Evolutionary conservation across 2,113 vertebrate genomes (phyloP), one percentile per base, ranked within the genome.

Genomic region (Gopherus flavomarginatus): DNA sequence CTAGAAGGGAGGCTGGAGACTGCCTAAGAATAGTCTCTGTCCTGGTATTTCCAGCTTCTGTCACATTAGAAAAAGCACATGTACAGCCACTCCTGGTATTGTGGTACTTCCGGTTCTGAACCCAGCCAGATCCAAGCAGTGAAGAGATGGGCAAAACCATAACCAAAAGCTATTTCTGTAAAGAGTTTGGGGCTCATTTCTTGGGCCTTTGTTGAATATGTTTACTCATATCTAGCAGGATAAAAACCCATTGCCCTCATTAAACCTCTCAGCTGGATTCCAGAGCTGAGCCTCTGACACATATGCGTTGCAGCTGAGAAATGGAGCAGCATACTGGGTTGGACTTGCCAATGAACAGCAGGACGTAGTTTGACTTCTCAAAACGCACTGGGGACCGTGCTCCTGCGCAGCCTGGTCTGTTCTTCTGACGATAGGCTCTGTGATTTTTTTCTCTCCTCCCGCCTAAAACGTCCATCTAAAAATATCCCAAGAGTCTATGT

Each of bases 271-370:
- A 21, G 11, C 92, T 59, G 3, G 27, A 29, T 11, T 83, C 9
- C 89, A 4, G 53, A 89, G 79, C 47, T 86, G 26, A 93, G 38
- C 47, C 42, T 6, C 24, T 14, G 26, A n/a, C 42, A 11, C 38
- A n/a, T 44, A 3, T 47, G 86, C 10, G 11, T 10, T n/a, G n/a
- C 22, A 56, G 22, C 19, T 54, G 5, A 90, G 49, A 57, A 3
- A 52, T 59, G 12, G 19, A 14, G 8, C 75, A 2, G 87, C 27
- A 11, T 22, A 50, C 5, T 31, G 0, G 1, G 22, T n/a, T 35
- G 47, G 47, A 35, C 75, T 35, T 1, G 35, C 59, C 6, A 84
- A 75, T 50, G 38, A 59, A 38, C 62, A 78, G 38, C 21, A 26
- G 11, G 22, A 9, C 80, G 7, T 42, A 88, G 8, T 88, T 52